phyloP scores from a whole-genome alignment of 2,797 vertebrate genomes.

The Acomys russatus region DNA sequence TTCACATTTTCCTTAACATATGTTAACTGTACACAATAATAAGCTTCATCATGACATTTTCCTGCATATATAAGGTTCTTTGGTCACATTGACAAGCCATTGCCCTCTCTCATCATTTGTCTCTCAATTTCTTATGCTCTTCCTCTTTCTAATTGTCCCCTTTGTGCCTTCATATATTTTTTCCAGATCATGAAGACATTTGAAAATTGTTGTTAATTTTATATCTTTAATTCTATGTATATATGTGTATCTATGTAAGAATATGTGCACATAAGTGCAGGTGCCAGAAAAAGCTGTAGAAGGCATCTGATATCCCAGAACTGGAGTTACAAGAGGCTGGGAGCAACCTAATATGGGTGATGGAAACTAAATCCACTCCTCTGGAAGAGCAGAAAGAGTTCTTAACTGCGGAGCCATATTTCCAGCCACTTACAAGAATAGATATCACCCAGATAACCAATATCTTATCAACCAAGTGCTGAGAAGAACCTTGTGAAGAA shows the following conservation, averaged over 20 bases:
- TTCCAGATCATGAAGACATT: background rate
- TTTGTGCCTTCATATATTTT: background rate
- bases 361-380: too few relatives aligned
- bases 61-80: background rate
- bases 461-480: background rate
- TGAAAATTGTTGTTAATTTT: background rate
- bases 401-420: too few relatives aligned
- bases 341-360: too few relatives aligned
- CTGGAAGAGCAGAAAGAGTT: too few relatives aligned
- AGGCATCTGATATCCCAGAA: too few relatives aligned
- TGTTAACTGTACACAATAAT: background rate
- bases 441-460: background rate
- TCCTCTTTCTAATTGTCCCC: background rate
- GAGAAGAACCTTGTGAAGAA: fast-evolving
- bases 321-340: too few relatives aligned
- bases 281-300: too few relatives aligned
- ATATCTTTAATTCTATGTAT: background rate
- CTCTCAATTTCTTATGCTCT: background rate
- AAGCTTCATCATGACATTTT: background rate
- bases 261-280: background rate
- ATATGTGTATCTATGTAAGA: too few relatives aligned
- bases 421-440: background rate
- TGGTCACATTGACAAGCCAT: background rate
- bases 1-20: background rate
- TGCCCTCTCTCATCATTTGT: background rate